A percentile compares a stretch with the other conserved stretches of the same genome.
Evolutionary conservation across 2,888 invertebrate species (phyloP).

Genomic region (Patella ulyssiponensis): DNA sequence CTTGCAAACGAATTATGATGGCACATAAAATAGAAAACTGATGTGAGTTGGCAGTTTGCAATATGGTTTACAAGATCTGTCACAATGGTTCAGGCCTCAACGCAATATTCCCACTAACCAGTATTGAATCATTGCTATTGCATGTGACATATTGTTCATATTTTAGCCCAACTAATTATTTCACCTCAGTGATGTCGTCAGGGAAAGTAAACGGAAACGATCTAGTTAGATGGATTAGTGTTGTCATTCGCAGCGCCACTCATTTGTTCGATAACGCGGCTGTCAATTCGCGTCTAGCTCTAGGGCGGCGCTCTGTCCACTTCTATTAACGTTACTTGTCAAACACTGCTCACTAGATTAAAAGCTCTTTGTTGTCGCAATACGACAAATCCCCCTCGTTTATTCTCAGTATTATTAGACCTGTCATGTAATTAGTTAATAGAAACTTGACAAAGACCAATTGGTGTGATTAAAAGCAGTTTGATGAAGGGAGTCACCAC

Average conservation of each 20-base stretch:
- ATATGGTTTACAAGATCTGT: too few species aligned
- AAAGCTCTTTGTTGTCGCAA: conserved; percentile 18
- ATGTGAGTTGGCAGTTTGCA: too few species aligned
- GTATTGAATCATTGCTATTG: too few species aligned
- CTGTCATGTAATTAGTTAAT: conserved; percentile 17
- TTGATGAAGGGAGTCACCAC: too few species aligned
- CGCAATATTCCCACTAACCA: too few species aligned
- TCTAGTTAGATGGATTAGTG: conserved; percentile 26
- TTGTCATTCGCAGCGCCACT: conserved; percentile 29
- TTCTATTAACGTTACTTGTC: conserved; percentile 23
- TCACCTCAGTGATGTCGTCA: background rate
- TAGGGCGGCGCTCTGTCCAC: conserved; percentile 19
- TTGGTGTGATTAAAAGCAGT: background rate
- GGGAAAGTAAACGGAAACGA: background rate
- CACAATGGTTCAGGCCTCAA: too few species aligned
- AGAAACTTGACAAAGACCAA: conserved; percentile 24
- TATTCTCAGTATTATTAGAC: conserved; percentile 18
- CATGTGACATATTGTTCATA: conserved; percentile 3
- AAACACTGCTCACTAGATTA: conserved; percentile 16
- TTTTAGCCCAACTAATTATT: background rate
- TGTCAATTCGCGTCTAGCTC: conserved; percentile 15
- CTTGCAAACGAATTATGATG: too few species aligned
- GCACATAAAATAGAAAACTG: too few species aligned
- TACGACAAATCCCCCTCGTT: conserved; percentile 14
- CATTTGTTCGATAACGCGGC: conserved; percentile 26